Evolutionary conservation across 2,797 vertebrate genomes (phyloP).

Genomic region (Danio albolineatus): DNA sequence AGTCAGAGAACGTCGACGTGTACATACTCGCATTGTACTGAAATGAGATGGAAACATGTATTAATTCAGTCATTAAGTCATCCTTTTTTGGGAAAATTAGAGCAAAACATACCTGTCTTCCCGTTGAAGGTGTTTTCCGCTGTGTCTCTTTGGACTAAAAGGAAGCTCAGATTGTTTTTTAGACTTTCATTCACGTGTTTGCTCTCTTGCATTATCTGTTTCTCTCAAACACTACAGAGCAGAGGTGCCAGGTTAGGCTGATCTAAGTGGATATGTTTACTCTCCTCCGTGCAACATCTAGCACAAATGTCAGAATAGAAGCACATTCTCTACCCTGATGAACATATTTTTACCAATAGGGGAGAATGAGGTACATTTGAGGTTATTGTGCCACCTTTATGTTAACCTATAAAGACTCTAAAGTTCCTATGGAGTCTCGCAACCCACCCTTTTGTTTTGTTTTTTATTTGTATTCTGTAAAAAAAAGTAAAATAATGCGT

Average conservation of each 20-base stretch:
- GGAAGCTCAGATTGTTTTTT: constrained; percentile 12
- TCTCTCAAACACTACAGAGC: constrained; percentile 38
- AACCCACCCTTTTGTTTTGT: no score
- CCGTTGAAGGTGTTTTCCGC: not conserved
- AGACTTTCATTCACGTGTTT: constrained; percentile 48
- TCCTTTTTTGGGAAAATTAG: not conserved
- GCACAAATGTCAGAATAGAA: not conserved
- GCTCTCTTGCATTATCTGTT: constrained; percentile 3
- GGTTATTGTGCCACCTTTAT: not conserved
- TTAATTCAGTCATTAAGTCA: not conserved
- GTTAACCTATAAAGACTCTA: no score
- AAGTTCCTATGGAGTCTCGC: not conserved
- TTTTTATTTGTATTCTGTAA: no score
- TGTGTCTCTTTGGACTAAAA: constrained; percentile 23
- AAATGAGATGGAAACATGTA: constrained; percentile 6
- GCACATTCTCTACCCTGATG: not conserved
- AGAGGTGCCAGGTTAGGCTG: constrained; percentile 57
- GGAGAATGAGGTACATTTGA: not conserved
- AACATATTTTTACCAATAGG: not conserved
- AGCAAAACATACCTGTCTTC: constrained; percentile 25
- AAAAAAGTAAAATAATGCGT: no score
- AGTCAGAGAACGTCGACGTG: constrained; percentile 68
- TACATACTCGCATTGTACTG: constrained; percentile 67
- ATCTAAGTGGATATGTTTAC: constrained; percentile 53
- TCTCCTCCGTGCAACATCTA: constrained; percentile 5